These are phyloP conservation scores for Xylocampa areola DNA, from an alignment of 2,888 invertebrate genomes.

Conservation along the genomic window DNA sequence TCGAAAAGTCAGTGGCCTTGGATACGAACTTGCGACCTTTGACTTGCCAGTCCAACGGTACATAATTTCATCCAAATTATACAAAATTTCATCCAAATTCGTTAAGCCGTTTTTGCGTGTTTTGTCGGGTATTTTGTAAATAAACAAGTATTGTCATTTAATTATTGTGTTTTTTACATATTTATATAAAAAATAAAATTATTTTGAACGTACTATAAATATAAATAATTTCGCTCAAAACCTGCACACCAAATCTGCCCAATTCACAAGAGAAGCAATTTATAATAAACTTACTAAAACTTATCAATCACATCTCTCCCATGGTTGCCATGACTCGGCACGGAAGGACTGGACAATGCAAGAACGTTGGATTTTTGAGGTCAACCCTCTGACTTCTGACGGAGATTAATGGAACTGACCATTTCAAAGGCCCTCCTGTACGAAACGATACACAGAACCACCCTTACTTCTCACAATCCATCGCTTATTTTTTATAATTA, in stretches of 20 bases:
- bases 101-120: too few relatives aligned
- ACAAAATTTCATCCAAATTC: too few relatives aligned
- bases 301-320: conserved; percentile 58
- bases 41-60: too few relatives aligned
- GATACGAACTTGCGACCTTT: too few relatives aligned
- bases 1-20: too few relatives aligned
- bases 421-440: conserved; percentile 43
- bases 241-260: conserved; percentile 18
- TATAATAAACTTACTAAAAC: conserved; percentile 56
- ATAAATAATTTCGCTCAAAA: too few relatives aligned
- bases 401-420: conserved; percentile 75
- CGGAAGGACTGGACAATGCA: conserved; percentile 60
- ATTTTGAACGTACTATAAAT: too few relatives aligned
- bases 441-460: conserved; percentile 40
- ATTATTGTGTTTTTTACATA: too few relatives aligned
- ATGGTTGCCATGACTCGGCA: conserved; percentile 65
- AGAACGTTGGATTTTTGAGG: conserved; percentile 80
- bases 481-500: conserved; percentile 16
- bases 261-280: conserved; percentile 38
- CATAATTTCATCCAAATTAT: too few relatives aligned
- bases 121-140: too few relatives aligned
- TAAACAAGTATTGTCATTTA: too few relatives aligned
- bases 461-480: conserved; percentile 33
- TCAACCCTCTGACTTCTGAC: conserved; percentile 74
- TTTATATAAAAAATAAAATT: too few relatives aligned